These are phyloP conservation scores for Etheostoma nigrum DNA, from an alignment of 2,797 vertebrate genomes.

Conservation along the genomic window DNA sequence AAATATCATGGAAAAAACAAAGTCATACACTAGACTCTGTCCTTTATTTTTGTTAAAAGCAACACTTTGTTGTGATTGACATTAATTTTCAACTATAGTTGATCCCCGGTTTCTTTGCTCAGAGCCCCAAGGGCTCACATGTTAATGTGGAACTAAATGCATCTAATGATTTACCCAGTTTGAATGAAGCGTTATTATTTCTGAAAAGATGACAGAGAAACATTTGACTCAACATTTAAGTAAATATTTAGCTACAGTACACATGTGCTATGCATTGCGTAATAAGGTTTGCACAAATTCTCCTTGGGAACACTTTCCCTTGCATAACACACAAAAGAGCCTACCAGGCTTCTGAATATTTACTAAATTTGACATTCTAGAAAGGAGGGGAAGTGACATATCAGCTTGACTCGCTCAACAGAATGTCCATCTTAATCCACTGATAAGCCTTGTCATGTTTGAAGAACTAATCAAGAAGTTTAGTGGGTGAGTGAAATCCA, in stretches of 20 bases:
- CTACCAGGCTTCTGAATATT: constrained; percentile 68
- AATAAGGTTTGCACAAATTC: constrained; percentile 47
- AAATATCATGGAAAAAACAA: no score
- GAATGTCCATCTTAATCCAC: constrained; percentile 67
- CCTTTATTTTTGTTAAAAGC: not conserved
- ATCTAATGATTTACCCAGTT: constrained; percentile 10
- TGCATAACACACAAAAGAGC: constrained; percentile 56
- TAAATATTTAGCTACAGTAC: constrained; percentile 37
- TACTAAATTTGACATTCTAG: constrained; percentile 67
- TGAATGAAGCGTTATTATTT: constrained; percentile 5
- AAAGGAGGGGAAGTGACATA: constrained; percentile 61
- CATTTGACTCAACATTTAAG: constrained; percentile 35
- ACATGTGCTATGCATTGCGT: constrained; percentile 38
- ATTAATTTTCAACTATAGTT: not conserved
- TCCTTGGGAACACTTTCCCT: constrained; percentile 42
- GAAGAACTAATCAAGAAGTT: constrained; percentile 62
- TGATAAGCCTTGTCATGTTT: constrained; percentile 60
- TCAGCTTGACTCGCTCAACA: constrained; percentile 54
- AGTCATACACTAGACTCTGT: not conserved
- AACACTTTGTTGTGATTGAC: not conserved
- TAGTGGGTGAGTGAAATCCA: constrained; percentile 40
- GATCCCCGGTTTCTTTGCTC: not conserved
- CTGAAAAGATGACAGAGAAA: not conserved
- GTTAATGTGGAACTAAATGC: constrained; percentile 2
- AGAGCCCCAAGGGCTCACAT: not conserved